Evolutionary conservation across 2,797 vertebrate species (phyloP).

Genomic region (Muraenolepis orangiensis): DNA sequence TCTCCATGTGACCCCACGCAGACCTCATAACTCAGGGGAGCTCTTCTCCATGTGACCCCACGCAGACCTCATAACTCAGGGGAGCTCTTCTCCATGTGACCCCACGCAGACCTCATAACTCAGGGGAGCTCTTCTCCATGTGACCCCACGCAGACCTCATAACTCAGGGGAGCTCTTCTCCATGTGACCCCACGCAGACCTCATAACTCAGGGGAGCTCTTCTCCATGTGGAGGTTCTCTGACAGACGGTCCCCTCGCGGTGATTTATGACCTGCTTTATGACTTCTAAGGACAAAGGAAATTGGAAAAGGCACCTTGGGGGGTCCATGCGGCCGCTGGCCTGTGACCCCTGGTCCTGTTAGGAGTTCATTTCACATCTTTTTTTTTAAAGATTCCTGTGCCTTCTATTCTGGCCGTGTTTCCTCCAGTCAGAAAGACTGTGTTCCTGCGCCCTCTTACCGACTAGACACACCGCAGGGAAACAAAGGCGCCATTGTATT

Average conservation of each 20-base stretch:
- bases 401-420: constrained; percentile 27
- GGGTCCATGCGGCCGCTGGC: constrained; percentile 30
- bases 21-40: constrained; percentile 41
- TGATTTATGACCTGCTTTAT: constrained; percentile 47
- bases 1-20: constrained; percentile 2
- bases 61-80: constrained; percentile 42
- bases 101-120: constrained; percentile 39
- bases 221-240: constrained; percentile 30
- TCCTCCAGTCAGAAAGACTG: constrained; percentile 41
- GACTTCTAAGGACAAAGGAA: constrained; percentile 44
- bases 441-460: constrained; percentile 35
- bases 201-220: constrained; percentile 50
- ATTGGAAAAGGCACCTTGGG: constrained; percentile 50
- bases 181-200: constrained; percentile 6
- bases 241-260: constrained; percentile 40
- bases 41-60: not conserved
- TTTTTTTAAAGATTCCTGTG: constrained; percentile 28
- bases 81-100: not conserved
- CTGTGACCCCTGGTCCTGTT: too few species aligned
- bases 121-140: constrained; percentile 12
- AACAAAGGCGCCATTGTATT: constrained; percentile 69
- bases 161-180: constrained; percentile 32
- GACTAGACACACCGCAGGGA: constrained; percentile 30
- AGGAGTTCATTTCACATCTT: too few species aligned
- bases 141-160: constrained; percentile 25